phyloP scores from a whole-genome alignment of 2,888 invertebrate species.

The Tipula vernalis region DNA sequence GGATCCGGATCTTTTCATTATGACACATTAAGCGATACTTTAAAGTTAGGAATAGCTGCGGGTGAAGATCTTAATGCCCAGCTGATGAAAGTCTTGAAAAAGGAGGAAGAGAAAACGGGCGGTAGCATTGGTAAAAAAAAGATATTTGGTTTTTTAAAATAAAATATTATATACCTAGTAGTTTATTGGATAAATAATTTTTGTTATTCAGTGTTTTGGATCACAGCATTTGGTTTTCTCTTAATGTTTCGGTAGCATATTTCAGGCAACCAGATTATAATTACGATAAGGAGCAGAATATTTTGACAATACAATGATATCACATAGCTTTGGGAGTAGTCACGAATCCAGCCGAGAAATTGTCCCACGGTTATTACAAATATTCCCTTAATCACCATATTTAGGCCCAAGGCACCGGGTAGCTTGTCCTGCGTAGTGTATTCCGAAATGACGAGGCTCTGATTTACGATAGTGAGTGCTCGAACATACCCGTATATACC shows the following conservation, averaged over 20 bases:
- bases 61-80: conserved; percentile 56
- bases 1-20: conserved; percentile 68
- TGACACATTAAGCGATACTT: conserved; percentile 52
- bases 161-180: conserved; percentile 15
- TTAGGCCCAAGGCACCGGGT: conserved; percentile 56
- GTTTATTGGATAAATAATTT: neutral
- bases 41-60: conserved; percentile 58
- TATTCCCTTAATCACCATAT: conserved; percentile 58
- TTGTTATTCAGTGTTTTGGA: neutral
- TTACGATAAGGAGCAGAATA: conserved; percentile 39
- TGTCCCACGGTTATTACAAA: conserved; percentile 54
- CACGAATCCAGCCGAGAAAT: conserved; percentile 51
- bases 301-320: conserved; percentile 52
- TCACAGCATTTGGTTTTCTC: neutral
- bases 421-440: conserved; percentile 46
- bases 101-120: conserved; percentile 39
- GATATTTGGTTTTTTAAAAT: conserved; percentile 29
- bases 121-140: conserved; percentile 23
- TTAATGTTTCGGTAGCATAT: neutral
- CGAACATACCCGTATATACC: conserved; percentile 55
- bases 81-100: conserved; percentile 47
- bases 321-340: conserved; percentile 48
- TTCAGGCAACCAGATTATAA: conserved; percentile 47
- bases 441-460: conserved; percentile 56
- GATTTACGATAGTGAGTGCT: conserved; percentile 59